phyloP scores from a whole-genome alignment of 2,113 vertebrate genomes.

The Amazona vittata region DNA sequence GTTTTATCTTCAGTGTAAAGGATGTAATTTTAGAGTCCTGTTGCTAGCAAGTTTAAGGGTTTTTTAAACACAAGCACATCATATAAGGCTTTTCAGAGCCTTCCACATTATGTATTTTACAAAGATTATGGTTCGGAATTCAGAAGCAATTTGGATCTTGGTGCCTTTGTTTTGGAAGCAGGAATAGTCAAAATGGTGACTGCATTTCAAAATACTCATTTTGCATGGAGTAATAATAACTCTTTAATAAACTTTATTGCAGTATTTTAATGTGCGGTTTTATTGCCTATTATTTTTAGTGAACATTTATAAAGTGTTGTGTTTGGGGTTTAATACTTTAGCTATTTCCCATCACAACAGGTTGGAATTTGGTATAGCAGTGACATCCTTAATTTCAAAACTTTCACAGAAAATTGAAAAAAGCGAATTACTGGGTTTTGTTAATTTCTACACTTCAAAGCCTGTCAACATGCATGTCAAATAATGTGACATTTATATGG shows the following conservation, averaged over 20 bases:
- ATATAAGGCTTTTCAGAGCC: not conserved
- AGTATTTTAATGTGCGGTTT: conserved; percentile 34
- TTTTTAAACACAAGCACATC: not conserved
- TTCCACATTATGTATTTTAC: not conserved
- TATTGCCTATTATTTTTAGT: conserved; percentile 69
- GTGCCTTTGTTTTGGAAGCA: not conserved
- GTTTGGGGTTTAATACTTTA: conserved; percentile 54
- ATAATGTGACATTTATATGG: conserved; percentile 62
- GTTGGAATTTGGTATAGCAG: conserved; percentile 53
- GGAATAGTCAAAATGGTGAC: not conserved
- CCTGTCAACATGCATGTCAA: conserved; percentile 58
- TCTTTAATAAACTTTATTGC: conserved; percentile 44
- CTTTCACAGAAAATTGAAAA: conserved; percentile 51
- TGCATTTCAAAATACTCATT: not conserved
- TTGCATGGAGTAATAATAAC: conserved; percentile 24
- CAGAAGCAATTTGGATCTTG: not conserved
- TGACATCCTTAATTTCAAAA: conserved; percentile 54
- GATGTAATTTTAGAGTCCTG: not conserved
- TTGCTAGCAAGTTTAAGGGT: not conserved
- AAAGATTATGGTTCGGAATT: not conserved
- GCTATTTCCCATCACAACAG: conserved; percentile 45
- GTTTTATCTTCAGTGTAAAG: not conserved
- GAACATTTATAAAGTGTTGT: conserved; percentile 55
- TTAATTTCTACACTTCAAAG: conserved; percentile 38
- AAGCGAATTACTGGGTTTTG: conserved; percentile 27